Evolutionary conservation across 2,113 vertebrate genomes (phyloP), one percentile per base, ranked within the genome.

Genomic region (Limnothrissa miodon): DNA sequence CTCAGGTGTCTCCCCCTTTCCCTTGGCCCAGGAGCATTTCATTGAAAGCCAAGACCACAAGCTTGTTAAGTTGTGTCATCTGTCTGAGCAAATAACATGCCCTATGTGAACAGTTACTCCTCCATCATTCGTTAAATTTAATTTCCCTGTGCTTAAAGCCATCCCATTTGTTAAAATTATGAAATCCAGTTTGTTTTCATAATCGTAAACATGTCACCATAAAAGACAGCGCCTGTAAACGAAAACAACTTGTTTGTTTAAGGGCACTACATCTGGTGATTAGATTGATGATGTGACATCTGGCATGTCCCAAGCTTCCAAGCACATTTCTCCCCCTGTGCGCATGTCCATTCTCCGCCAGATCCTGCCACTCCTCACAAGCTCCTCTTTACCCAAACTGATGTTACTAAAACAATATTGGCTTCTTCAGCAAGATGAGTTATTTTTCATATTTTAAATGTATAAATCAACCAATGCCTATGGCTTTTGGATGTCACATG

Each of bases 181-280:
- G 13, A 74, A 74, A 36, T 74, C 66, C 66, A 74, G 66, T 74
- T 74, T 74, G 66, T 74, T 74, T 36, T 36, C 1, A 36, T 36
- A 13, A 33, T 17, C 33, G 17, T 70, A 74, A 74, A 74, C 29
- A 74, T 74, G 66, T 17, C 66, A 74, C 33, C 29, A 36, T 17
- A 4, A 36, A 36, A 74, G 66, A 74, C 66, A 74, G 66, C 5
- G 19, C n/a, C n/a, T 5, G n/a, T 29, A 25, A 74, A 74, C 33
- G 33, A 74, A 74, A 74, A 39, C 66, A 74, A 74, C 66, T 36
- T 74, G 66, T 74, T 74, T 74, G 33, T 74, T 74, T 74, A 74
- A 74, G 66, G 33, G 13, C 33, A 74, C 29, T 33, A 74, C 66
- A 74, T 74, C 66, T 74, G 66, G 29, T 74, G 29, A 74, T 74